phyloP scores from a whole-genome alignment of 1,140 invertebrate species.

The Argopecten irradians region DNA sequence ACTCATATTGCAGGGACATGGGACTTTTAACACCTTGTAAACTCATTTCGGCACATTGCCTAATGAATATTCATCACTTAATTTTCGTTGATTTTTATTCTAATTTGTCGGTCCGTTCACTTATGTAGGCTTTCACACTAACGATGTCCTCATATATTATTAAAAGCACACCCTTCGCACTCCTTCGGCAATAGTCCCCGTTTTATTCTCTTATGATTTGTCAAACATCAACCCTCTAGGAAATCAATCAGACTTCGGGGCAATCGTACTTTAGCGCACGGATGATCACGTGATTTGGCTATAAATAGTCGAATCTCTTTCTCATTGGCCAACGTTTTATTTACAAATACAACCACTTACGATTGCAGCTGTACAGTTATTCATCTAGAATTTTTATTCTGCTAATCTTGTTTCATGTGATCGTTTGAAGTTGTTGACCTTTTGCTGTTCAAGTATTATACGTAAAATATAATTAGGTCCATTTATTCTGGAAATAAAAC shows the following conservation, averaged over 20 bases:
- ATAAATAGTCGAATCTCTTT: not conserved
- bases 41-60: conserved; percentile 7
- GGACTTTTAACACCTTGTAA: conserved; percentile 8
- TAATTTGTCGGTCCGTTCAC: conserved; percentile 14
- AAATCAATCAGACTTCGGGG: not conserved
- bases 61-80: conserved; percentile 23
- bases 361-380: not conserved
- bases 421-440: not conserved
- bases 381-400: not conserved
- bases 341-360: not conserved
- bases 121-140: conserved; percentile 17
- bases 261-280: not conserved
- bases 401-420: not conserved
- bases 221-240: not conserved
- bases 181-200: not conserved
- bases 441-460: not conserved
- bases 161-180: conserved; percentile 11
- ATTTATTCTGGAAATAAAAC: not conserved
- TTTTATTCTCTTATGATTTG: not conserved
- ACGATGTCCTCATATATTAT: conserved; percentile 5
- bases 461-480: not conserved
- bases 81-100: conserved; percentile 19
- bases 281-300: not conserved
- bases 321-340: not conserved
- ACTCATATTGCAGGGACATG: conserved; percentile 8